Percentiles rank a stretch among this genome's conserved stretches.
Conservation (phyloP, 2,113 vertebrate genomes). For the Collichthys lucidus region DNA sequence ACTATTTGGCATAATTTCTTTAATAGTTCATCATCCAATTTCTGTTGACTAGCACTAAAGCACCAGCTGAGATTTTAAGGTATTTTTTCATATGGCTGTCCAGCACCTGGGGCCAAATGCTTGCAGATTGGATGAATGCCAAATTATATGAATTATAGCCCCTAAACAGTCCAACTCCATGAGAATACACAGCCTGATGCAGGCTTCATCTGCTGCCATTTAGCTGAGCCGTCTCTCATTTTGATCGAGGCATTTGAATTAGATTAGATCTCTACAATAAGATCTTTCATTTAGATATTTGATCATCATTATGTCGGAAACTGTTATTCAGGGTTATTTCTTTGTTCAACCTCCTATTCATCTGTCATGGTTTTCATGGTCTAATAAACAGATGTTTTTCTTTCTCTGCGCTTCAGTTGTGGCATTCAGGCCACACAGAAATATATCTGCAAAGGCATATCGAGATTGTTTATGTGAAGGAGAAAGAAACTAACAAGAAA, state of each 20-base stretch:
- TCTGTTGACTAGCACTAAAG: slow-evolving; percentile 15
- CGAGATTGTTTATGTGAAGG: background rate
- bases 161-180: background rate
- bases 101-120: slow-evolving; percentile 24
- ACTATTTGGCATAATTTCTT: slow-evolving; percentile 18
- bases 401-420: slow-evolving; percentile 24
- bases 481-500: background rate
- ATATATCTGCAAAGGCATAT: background rate
- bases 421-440: background rate
- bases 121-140: slow-evolving; percentile 35
- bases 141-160: slow-evolving; percentile 31
- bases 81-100: slow-evolving; percentile 36
- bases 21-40: slow-evolving; percentile 23
- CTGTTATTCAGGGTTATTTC: slow-evolving; percentile 21
- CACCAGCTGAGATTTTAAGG: slow-evolving; percentile 35
- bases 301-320: slow-evolving; percentile 36
- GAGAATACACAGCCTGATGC: background rate
- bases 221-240: slow-evolving; percentile 19
- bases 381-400: background rate
- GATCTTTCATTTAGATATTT: slow-evolving; percentile 16
- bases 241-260: slow-evolving; percentile 33
- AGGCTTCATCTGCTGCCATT: slow-evolving; percentile 31
- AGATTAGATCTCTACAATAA: background rate
- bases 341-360: background rate
- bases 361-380: slow-evolving; percentile 3